Percentiles rank a stretch among this genome's conserved stretches.
Evolutionary conservation across 2,113 vertebrate species (phyloP).

Genomic region (Zosterops japonicus): DNA sequence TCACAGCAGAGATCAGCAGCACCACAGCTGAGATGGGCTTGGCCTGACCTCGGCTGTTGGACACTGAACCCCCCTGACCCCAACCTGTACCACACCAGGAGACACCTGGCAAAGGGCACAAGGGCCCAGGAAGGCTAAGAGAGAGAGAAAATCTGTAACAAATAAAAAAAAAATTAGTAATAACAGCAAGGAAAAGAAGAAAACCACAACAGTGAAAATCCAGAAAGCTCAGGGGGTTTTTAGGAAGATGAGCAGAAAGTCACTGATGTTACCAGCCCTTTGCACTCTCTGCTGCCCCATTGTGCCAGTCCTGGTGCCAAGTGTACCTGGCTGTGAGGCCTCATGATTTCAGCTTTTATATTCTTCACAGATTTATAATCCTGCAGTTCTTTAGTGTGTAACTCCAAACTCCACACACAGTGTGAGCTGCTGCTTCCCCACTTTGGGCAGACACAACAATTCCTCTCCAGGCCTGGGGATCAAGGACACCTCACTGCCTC

Average conservation of each 20-base stretch:
- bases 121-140: background rate
- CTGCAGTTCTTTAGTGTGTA: accelerated
- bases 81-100: background rate
- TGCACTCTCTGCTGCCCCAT: background rate
- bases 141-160: background rate
- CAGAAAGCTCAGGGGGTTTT: background rate
- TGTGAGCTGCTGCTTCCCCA: background rate
- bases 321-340: accelerated
- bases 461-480: background rate
- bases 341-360: background rate
- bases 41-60: background rate
- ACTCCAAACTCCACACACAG: background rate
- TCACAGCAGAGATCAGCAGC: background rate
- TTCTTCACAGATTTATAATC: accelerated
- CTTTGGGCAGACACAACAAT: background rate
- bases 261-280: background rate
- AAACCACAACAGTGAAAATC: accelerated
- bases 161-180: background rate
- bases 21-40: background rate
- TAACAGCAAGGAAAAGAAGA: background rate
- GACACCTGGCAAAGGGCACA: background rate
- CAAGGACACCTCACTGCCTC: background rate
- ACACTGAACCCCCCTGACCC: background rate
- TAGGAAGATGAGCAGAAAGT: background rate
- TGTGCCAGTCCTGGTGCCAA: background rate